Percentiles rank a stretch among this genome's conserved stretches.
phyloP scores from a whole-genome alignment of 2,888 invertebrate species.

The Lypha dubia region DNA sequence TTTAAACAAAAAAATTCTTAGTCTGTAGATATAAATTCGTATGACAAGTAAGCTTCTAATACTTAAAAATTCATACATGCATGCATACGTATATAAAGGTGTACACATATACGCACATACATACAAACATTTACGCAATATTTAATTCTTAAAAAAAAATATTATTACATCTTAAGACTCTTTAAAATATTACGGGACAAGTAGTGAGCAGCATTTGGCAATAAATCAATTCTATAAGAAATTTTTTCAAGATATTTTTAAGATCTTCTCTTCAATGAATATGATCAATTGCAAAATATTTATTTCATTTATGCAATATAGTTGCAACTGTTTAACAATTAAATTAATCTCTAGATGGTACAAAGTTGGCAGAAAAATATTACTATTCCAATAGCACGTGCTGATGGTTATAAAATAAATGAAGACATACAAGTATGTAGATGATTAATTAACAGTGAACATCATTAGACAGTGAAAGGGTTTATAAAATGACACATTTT shows the following conservation, averaged over 20 bases:
- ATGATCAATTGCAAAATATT: constrained; percentile 33
- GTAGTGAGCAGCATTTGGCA: neutral
- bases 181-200: neutral
- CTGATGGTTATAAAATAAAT: constrained; percentile 30
- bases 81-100: too few relatives aligned
- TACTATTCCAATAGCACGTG: constrained; percentile 42
- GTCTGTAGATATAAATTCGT: too few relatives aligned
- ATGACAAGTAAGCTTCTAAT: too few relatives aligned
- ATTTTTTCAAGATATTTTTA: neutral
- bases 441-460: neutral
- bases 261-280: neutral
- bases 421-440: constrained; percentile 17
- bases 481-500: neutral
- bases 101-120: too few relatives aligned
- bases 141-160: neutral
- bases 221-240: constrained; percentile 5
- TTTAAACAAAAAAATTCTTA: too few relatives aligned
- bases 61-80: too few relatives aligned
- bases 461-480: constrained; percentile 7
- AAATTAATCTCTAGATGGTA: neutral
- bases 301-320: constrained; percentile 27
- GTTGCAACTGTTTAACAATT: constrained; percentile 19
- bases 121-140: too few relatives aligned
- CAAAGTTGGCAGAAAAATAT: constrained; percentile 19
- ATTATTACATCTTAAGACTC: neutral